Base-by-base conservation (phyloP, 2,888 invertebrate species). In the Vesta saturnalis region DNA sequence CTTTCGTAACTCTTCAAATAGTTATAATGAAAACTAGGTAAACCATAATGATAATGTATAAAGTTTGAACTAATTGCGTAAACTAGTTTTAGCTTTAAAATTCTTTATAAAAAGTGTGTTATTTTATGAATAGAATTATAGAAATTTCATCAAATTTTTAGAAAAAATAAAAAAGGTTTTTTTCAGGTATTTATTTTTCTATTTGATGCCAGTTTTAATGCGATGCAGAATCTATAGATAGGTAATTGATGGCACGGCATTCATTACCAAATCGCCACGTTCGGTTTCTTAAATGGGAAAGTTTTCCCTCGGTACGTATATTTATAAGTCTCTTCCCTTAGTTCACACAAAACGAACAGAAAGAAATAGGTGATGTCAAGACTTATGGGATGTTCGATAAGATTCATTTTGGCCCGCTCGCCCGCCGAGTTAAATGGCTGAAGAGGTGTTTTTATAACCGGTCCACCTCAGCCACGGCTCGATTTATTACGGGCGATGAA, bases 321-420 rank as follows among this genome's bases (percentile, higher is more conserved):
- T 83, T 82, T 83, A 83, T 82, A 83, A 82, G 83, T 82, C 82
- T 81, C 83, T 81, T 80, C 82, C 81, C 79, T 74, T 73, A 75
- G 74, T 77, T 78, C 81, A 75, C 84, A 82, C 82, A 82, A 82
- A 78, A 77, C 78, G 79, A 77, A 77, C 77, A 82, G 81, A 84
- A 84, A 84, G 83, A 84, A 84, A 83, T 84, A 84, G 85, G 84
- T 84, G 85, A 84, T 84, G 84, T 82, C 83, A 82, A 85, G 84
- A 85, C 83, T 85, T 85, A 85, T 85, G 84, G 85, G 84, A 84
- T 81, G 83, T 81, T 83, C 84, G 85, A 85, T 85, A 85, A 85
- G 85, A 84, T 85, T 85, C 85, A 85, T 85, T 85, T 84, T 84
- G 81, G 79, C 77, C 76, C 74, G 72, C 72, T 68, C 73, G 78